These are phyloP conservation scores for Malurus splendens DNA, from an alignment of 2,797 vertebrate species.

Conservation along the genomic window DNA sequence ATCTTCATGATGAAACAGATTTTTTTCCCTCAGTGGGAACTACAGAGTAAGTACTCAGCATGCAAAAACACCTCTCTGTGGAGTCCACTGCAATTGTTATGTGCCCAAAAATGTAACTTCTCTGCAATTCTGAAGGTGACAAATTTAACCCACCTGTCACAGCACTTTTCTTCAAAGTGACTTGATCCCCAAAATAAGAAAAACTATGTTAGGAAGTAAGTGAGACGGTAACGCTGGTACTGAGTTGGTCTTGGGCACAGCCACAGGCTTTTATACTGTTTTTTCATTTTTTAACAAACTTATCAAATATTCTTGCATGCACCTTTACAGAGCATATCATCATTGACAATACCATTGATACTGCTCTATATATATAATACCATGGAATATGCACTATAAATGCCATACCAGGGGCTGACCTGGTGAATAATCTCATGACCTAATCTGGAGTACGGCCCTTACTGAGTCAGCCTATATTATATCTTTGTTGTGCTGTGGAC, in stretches of 20 bases:
- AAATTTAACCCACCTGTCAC: neutral
- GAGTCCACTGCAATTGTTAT: neutral
- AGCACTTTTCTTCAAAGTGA: neutral
- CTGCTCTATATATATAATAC: neutral
- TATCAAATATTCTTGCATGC: neutral
- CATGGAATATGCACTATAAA: neutral
- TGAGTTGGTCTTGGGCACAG: neutral
- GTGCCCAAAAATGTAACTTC: rapidly evolving
- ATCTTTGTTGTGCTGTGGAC: neutral
- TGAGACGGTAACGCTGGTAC: neutral
- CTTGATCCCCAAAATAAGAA: neutral
- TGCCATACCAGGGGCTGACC: neutral
- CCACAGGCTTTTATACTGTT: neutral
- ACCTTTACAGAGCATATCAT: neutral
- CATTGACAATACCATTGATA: neutral
- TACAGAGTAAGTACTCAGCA: neutral
- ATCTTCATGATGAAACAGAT: neutral
- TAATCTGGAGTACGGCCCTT: neutral
- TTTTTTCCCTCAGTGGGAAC: neutral
- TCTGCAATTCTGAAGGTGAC: neutral
- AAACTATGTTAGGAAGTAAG: neutral
- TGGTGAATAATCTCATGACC: neutral
- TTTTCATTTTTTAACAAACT: neutral
- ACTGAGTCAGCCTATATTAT: neutral
- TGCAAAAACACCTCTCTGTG: neutral